Conservation (phyloP, 2,888 invertebrate genomes). For the Caenorhabditis becei region DNA sequence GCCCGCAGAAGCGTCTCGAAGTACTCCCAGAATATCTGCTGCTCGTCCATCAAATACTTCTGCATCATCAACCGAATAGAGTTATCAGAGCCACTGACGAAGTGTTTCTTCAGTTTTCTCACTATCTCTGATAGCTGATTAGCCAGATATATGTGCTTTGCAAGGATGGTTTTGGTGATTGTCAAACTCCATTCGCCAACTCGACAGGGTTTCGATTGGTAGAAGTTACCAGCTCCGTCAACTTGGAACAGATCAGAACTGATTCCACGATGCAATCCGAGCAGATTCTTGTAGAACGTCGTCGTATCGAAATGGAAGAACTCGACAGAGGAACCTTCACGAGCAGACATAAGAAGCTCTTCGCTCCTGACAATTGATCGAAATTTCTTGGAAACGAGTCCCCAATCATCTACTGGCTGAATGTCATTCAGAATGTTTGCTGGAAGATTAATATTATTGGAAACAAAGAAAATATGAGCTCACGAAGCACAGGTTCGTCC, state of each 20-base stretch:
- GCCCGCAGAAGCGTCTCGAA: constrained; percentile 14
- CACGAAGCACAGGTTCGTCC: constrained; percentile 17
- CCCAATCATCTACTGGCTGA: constrained; percentile 51
- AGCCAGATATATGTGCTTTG: constrained; percentile 45
- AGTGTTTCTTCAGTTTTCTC: constrained; percentile 17
- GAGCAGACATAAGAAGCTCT: constrained; percentile 29
- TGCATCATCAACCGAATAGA: constrained; percentile 46
- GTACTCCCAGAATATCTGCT: constrained; percentile 38
- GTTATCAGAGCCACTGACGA: constrained; percentile 33
- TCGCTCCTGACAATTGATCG: constrained; percentile 34
- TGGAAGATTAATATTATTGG: constrained; percentile 27
- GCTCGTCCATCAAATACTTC: constrained; percentile 37
- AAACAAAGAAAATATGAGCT: no score
- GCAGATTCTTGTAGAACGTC: constrained; percentile 27
- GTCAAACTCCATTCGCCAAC: constrained; percentile 54
- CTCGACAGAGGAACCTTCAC: constrained; percentile 43
- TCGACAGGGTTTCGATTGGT: constrained; percentile 42
- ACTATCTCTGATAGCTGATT: constrained; percentile 37
- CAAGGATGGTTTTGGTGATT: constrained; percentile 33
- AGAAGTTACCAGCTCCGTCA: constrained; percentile 37
- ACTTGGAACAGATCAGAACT: constrained; percentile 52
- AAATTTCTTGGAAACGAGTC: constrained; percentile 46
- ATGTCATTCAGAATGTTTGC: background rate
- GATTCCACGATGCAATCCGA: constrained; percentile 52
- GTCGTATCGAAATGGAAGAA: constrained; percentile 33